A percentile compares a stretch with the other conserved stretches of the same genome.
These are phyloP conservation scores for Salpingus planirostris DNA, from an alignment of 2,888 invertebrate genomes.

Conservation along the genomic window DNA sequence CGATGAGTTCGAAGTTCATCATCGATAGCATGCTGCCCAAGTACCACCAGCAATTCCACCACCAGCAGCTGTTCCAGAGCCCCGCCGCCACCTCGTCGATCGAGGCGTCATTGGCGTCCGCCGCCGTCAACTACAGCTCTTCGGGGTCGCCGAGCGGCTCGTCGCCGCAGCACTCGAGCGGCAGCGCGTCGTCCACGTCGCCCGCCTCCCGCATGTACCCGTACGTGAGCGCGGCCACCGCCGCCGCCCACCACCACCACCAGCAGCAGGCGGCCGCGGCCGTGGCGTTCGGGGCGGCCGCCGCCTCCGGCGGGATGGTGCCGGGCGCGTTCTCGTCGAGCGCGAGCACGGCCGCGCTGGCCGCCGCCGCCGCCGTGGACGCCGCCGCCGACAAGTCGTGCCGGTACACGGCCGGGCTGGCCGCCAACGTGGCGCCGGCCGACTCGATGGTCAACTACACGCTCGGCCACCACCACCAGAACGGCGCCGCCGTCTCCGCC, in stretches of 20 bases:
- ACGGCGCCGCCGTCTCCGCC: constrained; percentile 47
- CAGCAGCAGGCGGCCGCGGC: constrained; percentile 64
- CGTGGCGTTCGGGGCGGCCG: constrained; percentile 53
- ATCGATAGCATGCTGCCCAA: constrained; percentile 97
- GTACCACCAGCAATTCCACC: constrained; percentile 75
- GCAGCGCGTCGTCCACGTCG: constrained; percentile 50
- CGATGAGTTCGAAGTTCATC: constrained; percentile 96
- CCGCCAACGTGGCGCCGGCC: constrained; percentile 53
- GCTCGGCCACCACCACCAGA: constrained; percentile 66
- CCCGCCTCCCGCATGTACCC: constrained; percentile 82
- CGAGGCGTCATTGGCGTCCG: constrained; percentile 64
- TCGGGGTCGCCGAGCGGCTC: constrained; percentile 57
- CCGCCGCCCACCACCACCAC: constrained; percentile 57
- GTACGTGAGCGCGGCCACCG: constrained; percentile 66
- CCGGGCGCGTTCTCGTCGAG: constrained; percentile 49
- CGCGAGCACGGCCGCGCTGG: constrained; percentile 48
- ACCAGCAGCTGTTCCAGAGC: constrained; percentile 54
- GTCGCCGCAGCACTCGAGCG: constrained; percentile 55
- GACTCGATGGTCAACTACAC: constrained; percentile 78
- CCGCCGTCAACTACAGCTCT: constrained; percentile 51
- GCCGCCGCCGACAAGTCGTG: constrained; percentile 70
- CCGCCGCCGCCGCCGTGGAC: constrained; percentile 58
- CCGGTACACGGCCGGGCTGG: constrained; percentile 62
- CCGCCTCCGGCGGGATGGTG: constrained; percentile 57
- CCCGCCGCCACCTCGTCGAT: constrained; percentile 53